Conservation (phyloP, 2,888 invertebrate species). For the Sycophila texana region DNA sequence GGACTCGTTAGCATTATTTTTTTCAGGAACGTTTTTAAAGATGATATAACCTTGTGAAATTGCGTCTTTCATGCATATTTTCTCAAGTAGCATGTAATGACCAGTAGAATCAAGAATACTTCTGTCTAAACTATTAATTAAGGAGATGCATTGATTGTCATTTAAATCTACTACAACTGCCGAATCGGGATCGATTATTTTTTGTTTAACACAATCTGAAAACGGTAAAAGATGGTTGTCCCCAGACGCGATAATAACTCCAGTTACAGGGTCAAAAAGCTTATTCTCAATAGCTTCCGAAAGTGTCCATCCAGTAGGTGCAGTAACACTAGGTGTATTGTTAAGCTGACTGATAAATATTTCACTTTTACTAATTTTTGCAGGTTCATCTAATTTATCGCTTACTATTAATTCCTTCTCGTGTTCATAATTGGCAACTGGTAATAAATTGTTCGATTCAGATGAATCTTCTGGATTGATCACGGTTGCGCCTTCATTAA, state of each 20-base stretch:
- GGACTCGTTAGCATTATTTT: not conserved
- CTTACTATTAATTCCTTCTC: not conserved
- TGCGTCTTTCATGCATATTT: constrained; percentile 85
- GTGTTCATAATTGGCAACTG: not conserved
- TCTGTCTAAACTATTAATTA: constrained; percentile 86
- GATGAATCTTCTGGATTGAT: not conserved
- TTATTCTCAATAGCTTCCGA: constrained; percentile 23
- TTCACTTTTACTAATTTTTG: not conserved
- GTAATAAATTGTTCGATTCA: constrained; percentile 1
- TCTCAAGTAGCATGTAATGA: constrained; percentile 81
- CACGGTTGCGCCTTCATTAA: not conserved
- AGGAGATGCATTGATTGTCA: constrained; percentile 82
- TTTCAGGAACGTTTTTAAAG: constrained; percentile 76
- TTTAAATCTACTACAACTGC: constrained; percentile 88
- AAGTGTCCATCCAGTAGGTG: constrained; percentile 5
- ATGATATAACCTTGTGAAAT: constrained; percentile 82
- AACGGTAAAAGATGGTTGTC: constrained; percentile 87
- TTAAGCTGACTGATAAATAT: not conserved
- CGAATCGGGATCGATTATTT: constrained; percentile 90
- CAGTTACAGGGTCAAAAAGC: constrained; percentile 14
- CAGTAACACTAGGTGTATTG: not conserved
- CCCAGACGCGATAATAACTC: constrained; percentile 29
- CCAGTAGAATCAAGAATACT: constrained; percentile 87
- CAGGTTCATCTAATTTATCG: not conserved
- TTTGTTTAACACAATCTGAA: constrained; percentile 90